Base-by-base conservation (phyloP, 2,888 invertebrate genomes). In the Caenorhabditis zanzibari region DNA sequence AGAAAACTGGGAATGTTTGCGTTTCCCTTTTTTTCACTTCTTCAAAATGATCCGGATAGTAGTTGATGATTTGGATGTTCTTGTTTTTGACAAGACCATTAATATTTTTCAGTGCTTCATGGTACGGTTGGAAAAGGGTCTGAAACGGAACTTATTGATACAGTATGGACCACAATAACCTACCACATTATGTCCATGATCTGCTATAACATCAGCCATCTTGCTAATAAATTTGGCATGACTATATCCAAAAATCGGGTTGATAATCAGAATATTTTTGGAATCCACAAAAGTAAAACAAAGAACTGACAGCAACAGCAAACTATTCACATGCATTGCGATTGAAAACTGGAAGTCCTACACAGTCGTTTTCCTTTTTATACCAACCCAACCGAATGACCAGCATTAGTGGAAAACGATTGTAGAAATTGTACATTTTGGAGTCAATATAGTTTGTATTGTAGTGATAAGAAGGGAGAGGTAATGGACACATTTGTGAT, bases 151-250 rank as follows among this genome's bases (percentile, higher is more conserved):
- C n/a, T 49, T 9, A 2, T 38, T 44, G 6, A 26, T 1, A 4
- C 1, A 54, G 12, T 4, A 26, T 26, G 4, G 26, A 38, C 16
- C 10, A 14, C 14, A 16, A 61, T 26, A 56, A 59, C 76, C 52
- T 64, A 82, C 81, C 49, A 82, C 81, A 81, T 81, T 71, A 47
- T 81, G 75, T 0, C 81, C 81, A 38, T 71, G 49, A 49, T 81
- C 75, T 0, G 81, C 75, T 10, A 81, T 41, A 41, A 75, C 24
- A 22, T 81, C 54, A 22, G 81, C 81, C 24, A 81, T 41, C 63
- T 69, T 44, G 64, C 73, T 69, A n/a, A 64, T 38, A 28, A 71
- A 81, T 22, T 81, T 81, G n/a, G 58, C 75, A 75, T 81, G 81
- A 56, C 81, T 81, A 26, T 44, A 75, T 3, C 81, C 81, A 41